Evolutionary conservation across 1,140 invertebrate genomes (phyloP).

Genomic region (Atta cephalotes): DNA sequence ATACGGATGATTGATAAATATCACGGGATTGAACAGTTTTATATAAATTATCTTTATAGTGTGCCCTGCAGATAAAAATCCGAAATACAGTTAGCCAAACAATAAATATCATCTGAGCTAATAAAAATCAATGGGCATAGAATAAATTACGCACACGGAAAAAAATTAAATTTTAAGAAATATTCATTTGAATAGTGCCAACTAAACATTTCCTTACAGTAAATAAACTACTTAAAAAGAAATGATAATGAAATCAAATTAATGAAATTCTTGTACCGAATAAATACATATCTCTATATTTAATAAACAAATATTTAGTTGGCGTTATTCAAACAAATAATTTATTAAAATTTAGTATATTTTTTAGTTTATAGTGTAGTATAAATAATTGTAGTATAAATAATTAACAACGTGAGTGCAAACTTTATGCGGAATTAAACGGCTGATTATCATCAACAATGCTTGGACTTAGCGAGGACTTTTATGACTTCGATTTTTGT

Average conservation of each 20-base stretch:
- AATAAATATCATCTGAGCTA: not conserved
- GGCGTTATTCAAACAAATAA: too few species aligned
- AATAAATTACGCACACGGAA: not conserved
- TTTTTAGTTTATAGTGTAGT: not conserved
- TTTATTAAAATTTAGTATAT: too few species aligned
- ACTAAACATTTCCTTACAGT: too few species aligned
- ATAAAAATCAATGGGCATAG: not conserved
- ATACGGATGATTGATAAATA: not conserved
- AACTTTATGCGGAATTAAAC: not conserved
- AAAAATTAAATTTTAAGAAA: too few species aligned
- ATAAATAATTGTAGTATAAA: not conserved
- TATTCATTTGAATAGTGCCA: too few species aligned
- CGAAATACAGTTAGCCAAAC: not conserved
- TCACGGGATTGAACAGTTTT: not conserved
- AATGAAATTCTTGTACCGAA: too few species aligned
- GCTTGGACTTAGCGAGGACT: not conserved
- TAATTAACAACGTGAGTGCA: not conserved
- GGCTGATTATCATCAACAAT: not conserved
- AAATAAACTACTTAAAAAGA: too few species aligned
- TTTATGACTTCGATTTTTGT: not conserved
- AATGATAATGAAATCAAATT: too few species aligned
- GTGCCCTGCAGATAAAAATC: not conserved
- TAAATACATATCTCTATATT: too few species aligned
- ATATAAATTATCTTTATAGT: not conserved
- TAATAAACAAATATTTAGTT: too few species aligned